Percentiles rank a stretch among this genome's conserved stretches.
Conservation (phyloP, 1,140 invertebrate species). For the Druon quercuslanigerum region DNA sequence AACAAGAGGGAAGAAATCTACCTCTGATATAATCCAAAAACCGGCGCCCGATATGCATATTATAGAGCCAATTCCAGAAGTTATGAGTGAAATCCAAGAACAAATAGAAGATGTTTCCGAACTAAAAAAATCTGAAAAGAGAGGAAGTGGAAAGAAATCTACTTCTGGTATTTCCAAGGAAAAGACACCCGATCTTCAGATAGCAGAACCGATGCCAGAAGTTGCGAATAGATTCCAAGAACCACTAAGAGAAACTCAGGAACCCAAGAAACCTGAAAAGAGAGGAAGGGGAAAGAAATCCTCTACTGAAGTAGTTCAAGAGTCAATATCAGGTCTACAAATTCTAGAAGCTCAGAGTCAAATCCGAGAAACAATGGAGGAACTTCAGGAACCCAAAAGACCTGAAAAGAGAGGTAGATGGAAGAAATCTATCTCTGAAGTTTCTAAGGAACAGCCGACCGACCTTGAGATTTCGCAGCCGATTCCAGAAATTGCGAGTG, state of each 20-base stretch:
- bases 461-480: not conserved
- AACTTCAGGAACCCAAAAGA: not conserved
- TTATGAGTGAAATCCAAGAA: conserved; percentile 28
- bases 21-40: not conserved
- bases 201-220: not conserved
- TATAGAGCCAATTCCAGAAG: not conserved
- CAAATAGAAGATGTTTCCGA: conserved; percentile 49
- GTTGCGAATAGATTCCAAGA: not conserved
- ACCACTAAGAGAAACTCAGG: not conserved
- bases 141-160: not conserved
- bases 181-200: not conserved
- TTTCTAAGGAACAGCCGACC: not conserved
- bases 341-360: not conserved
- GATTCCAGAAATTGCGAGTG: not conserved
- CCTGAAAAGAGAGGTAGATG: not conserved
- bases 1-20: not conserved
- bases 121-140: not conserved
- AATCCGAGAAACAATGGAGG: not conserved
- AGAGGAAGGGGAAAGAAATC: not conserved
- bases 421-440: not conserved
- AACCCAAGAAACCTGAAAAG: conserved; percentile 2
- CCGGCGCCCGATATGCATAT: not conserved
- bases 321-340: not conserved
- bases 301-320: not conserved
- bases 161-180: not conserved